Evolutionary conservation across 2,797 vertebrate genomes (phyloP), one percentile per base, ranked within the genome.

Genomic region (Adelosebastes latens): DNA sequence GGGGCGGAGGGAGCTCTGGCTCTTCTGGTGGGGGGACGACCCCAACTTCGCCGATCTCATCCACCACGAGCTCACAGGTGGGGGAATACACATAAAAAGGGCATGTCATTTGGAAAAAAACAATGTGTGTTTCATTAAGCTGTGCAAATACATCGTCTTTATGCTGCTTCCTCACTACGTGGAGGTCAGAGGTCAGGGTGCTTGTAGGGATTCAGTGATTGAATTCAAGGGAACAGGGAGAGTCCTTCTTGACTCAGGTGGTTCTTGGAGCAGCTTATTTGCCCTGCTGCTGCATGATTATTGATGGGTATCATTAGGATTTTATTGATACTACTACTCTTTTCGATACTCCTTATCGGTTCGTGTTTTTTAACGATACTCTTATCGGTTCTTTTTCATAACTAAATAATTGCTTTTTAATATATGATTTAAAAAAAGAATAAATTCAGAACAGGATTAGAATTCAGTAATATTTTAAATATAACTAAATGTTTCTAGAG

Each of bases 21-120:
- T 99, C 86, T 99, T 98, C 94, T 99, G 98, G 98, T 99, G 98
- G 98, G 98, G 98, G 36, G 98, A 99, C 77, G 97, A 99, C 91
- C 98, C 98, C 65, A 98, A 96, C 95, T 99, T 99, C 65, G 94
- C 97, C 67, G 97, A 99, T 72, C 97, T 99, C 85, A 99, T 99
- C 94, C 98, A 99, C 91, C 97, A 97, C 53, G 98, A 99, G 74
- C 97, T 99, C 70, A 79, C 96, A 96, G 98, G 98, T 99, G 91
- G 94, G 88, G 87, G 6, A 53, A 56, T 42, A 64, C 24, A 70
- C 62, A 42, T 25, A 52, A 12, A 24, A 24, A 8, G 34, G 16
- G 5, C 63, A 42, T 79, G 4, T 24, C 6, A n/a, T 52, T 6
- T 9, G 2, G 6, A 4, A 36, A 29, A 46, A 53, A 11, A 46